phyloP scores from a whole-genome alignment of 2,797 vertebrate genomes.

The Enteromius argenteus region DNA sequence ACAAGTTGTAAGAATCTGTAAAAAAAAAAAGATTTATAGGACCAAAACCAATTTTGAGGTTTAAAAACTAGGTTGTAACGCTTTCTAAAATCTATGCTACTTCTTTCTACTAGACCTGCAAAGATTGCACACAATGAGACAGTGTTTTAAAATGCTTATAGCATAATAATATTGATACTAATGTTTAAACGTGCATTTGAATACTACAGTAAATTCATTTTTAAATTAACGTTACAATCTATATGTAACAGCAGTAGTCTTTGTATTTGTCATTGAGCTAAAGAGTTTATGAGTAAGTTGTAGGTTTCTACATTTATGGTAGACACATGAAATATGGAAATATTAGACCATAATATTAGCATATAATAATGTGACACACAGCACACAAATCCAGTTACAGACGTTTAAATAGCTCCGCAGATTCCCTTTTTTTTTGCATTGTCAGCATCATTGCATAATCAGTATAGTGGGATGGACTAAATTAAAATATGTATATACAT shows the following conservation, averaged over 20 bases:
- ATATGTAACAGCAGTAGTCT: background rate
- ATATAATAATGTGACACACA: background rate
- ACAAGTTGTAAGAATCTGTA: background rate
- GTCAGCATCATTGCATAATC: conserved; percentile 16
- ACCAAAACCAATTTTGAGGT: background rate
- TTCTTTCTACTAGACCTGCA: background rate
- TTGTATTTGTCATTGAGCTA: background rate
- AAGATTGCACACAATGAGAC: background rate
- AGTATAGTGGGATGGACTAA: background rate
- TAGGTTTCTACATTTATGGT: background rate
- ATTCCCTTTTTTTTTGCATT: background rate
- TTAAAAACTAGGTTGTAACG: background rate
- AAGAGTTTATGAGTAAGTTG: background rate
- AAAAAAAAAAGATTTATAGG: background rate
- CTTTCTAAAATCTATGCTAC: background rate
- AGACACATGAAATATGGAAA: background rate
- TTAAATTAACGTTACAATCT: background rate
- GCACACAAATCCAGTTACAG: background rate
- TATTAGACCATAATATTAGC: background rate
- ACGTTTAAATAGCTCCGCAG: background rate
- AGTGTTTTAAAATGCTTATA: background rate
- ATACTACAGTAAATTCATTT: background rate
- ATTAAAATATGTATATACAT: background rate
- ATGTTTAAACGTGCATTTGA: background rate
- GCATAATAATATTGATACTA: too few relatives aligned